Evolutionary conservation across 2,113 vertebrate genomes (phyloP).

Genomic region (Microtus richardsoni): DNA sequence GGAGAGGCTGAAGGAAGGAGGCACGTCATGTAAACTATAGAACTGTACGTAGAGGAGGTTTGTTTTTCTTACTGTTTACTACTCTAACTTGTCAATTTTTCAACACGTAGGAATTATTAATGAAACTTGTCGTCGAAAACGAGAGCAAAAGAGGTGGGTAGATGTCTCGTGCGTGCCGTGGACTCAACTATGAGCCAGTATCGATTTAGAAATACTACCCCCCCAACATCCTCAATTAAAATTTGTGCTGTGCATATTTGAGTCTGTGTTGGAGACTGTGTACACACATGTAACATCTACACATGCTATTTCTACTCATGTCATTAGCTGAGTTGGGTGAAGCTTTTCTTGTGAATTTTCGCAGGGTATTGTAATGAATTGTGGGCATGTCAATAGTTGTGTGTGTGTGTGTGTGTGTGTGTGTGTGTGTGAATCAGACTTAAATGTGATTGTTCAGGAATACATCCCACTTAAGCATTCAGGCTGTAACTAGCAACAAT

Average conservation of each 20-base stretch:
- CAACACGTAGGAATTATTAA: slow-evolving; percentile 84
- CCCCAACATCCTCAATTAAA: not conserved
- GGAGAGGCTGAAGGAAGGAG: slow-evolving; percentile 64
- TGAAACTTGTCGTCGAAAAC: slow-evolving; percentile 74
- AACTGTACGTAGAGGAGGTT: slow-evolving; percentile 51
- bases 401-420: too few relatives aligned
- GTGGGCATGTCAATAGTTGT: not conserved
- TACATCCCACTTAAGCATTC: slow-evolving; percentile 80
- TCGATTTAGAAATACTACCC: slow-evolving; percentile 47
- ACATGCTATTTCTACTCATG: not conserved
- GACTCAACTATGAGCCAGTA: slow-evolving; percentile 64
- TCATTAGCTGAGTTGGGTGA: not conserved
- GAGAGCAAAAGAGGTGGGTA: slow-evolving; percentile 66
- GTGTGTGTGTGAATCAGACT: slow-evolving; percentile 69
- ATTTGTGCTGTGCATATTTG: not conserved
- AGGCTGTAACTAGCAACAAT: slow-evolving; percentile 84
- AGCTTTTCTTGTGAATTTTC: not conserved
- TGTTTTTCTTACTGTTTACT: slow-evolving; percentile 60
- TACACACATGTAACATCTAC: slow-evolving; percentile 5
- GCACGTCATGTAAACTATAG: slow-evolving; percentile 40
- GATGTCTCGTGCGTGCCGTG: not conserved
- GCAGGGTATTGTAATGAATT: slow-evolving; percentile 40
- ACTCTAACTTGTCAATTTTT: slow-evolving; percentile 81
- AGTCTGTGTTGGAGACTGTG: not conserved
- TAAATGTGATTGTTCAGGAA: slow-evolving; percentile 76